A percentile compares a stretch with the other conserved stretches of the same genome.
Evolutionary conservation across 2,888 invertebrate species (phyloP).

Genomic region (Dusona sp.): DNA sequence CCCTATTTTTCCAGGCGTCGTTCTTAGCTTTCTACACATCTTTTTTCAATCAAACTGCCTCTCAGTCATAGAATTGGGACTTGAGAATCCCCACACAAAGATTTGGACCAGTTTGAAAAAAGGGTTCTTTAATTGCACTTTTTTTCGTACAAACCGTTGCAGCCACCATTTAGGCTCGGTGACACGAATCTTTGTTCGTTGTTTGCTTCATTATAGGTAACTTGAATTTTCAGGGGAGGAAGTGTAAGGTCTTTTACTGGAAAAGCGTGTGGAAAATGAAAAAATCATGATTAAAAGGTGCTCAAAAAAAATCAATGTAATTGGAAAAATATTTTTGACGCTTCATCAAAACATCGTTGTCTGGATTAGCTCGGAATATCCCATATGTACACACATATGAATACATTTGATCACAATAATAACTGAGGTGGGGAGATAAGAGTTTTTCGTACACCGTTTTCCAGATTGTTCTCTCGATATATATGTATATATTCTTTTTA

Average conservation of each 20-base stretch:
- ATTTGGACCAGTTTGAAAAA: not conserved
- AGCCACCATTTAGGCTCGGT: not conserved
- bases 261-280: not conserved
- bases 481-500: conserved; percentile 20
- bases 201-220: not conserved
- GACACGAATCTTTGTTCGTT: too few species aligned
- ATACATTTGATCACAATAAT: not conserved
- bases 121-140: not conserved
- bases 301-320: not conserved
- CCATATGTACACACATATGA: not conserved
- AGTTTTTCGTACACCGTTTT: conserved; percentile 45
- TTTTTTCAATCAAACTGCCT: not conserved
- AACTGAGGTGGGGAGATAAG: not conserved
- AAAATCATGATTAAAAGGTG: not conserved
- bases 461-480: conserved; percentile 17
- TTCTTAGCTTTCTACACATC: not conserved
- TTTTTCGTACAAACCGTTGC: not conserved
- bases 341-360: not conserved
- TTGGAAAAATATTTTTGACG: not conserved
- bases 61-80: not conserved
- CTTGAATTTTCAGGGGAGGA: not conserved
- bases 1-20: not conserved
- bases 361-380: not conserved
- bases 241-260: not conserved
- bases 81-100: not conserved